These are phyloP conservation scores for Heliconius eleuchia DNA, from an alignment of 1,140 invertebrate species.

Conservation along the genomic window DNA sequence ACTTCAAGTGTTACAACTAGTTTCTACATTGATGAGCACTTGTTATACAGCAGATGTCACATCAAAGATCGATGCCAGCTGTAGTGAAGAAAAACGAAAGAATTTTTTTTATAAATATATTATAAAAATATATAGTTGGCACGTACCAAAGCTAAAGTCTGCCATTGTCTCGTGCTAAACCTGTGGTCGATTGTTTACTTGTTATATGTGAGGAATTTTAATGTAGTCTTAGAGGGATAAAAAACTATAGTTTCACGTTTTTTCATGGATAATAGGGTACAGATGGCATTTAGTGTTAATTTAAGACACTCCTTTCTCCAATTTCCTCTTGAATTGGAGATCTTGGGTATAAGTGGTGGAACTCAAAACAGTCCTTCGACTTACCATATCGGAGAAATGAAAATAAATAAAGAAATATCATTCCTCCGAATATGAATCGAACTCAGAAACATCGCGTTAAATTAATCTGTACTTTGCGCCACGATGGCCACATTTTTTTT, in stretches of 20 bases:
- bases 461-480: neutral
- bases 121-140: conserved; percentile 34
- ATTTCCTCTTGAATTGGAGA: no score
- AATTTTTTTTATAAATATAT: conserved; percentile 29
- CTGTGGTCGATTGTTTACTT: conserved; percentile 7
- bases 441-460: neutral
- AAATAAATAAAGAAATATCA: no score
- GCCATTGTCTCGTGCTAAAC: neutral
- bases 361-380: no score
- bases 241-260: no score
- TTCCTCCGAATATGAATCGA: neutral
- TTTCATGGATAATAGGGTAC: no score
- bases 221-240: neutral
- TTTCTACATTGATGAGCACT: conserved; percentile 25
- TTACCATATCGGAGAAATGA: no score
- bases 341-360: no score
- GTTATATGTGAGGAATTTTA: neutral
- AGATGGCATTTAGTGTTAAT: no score
- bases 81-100: conserved; percentile 18
- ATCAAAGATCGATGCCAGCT: conserved; percentile 29
- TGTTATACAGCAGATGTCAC: conserved; percentile 23
- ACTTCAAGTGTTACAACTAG: conserved; percentile 3
- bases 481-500: neutral
- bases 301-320: no score
- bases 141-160: conserved; percentile 25